These are phyloP conservation scores for Chelon auratus DNA, from an alignment of 2,797 vertebrate species.

Conservation along the genomic window DNA sequence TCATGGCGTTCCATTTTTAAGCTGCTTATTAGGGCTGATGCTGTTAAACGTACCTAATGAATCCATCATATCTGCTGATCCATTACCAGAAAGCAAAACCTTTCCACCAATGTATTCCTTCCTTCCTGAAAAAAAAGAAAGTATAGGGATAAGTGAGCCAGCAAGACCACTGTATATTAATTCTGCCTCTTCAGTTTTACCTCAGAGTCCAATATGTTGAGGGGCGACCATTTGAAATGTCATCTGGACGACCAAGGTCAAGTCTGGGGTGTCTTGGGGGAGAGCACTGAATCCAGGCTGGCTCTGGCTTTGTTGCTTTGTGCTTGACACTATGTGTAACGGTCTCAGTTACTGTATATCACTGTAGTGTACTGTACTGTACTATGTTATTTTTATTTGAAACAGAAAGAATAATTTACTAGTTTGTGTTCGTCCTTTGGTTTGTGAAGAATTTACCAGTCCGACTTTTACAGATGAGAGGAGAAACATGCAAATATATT, in stretches of 20 bases:
- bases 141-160: background rate
- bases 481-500: background rate
- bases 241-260: constrained; percentile 17
- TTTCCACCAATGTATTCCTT: background rate
- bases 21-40: constrained; percentile 6
- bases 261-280: constrained; percentile 19
- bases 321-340: background rate
- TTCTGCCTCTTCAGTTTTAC: no score
- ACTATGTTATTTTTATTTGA: background rate
- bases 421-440: background rate
- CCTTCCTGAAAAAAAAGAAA: background rate
- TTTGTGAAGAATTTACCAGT: background rate
- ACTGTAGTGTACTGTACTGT: background rate
- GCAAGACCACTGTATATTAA: no score
- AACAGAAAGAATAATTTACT: background rate
- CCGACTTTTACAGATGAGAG: background rate
- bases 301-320: constrained; percentile 7
- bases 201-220: constrained; percentile 4
- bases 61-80: constrained; percentile 5
- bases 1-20: constrained; percentile 11
- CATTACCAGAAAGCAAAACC: constrained; percentile 9
- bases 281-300: constrained; percentile 1
- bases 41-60: background rate
- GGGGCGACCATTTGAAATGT: constrained; percentile 16
- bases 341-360: background rate